Percentiles rank a stretch among this genome's conserved stretches.
phyloP scores from a whole-genome alignment of 1,140 invertebrate species.

The Hyphantria cunea region DNA sequence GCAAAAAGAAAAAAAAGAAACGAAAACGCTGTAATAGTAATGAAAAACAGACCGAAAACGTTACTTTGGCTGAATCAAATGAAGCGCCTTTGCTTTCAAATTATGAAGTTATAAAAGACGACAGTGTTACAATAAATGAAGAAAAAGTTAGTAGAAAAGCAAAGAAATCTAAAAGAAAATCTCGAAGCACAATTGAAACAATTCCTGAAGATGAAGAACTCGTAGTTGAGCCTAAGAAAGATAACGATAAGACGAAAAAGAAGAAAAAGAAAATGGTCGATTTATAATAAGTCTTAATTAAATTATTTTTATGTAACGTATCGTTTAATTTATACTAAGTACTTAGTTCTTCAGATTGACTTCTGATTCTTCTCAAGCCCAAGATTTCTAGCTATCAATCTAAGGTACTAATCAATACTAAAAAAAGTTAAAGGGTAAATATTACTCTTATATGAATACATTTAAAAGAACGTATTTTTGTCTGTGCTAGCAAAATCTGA shows the following conservation, averaged over 20 bases:
- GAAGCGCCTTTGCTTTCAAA: conserved; percentile 8
- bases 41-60: conserved; percentile 22
- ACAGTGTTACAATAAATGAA: conserved; percentile 25
- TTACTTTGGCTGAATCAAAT: conserved; percentile 15
- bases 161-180: conserved; percentile 17
- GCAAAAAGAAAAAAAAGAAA: conserved; percentile 47
- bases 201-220: conserved; percentile 14
- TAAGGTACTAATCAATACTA: too few species aligned
- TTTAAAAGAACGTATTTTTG: too few species aligned
- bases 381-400: too few species aligned
- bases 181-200: conserved; percentile 2
- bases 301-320: too few species aligned
- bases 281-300: too few species aligned
- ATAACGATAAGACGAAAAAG: conserved; percentile 32
- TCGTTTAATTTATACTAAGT: too few species aligned
- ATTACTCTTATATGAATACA: too few species aligned
- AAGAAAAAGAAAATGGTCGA: conserved; percentile 9
- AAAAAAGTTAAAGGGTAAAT: too few species aligned
- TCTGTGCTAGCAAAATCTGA: too few species aligned
- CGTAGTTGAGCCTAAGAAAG: not conserved
- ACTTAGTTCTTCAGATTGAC: too few species aligned
- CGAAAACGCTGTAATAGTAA: conserved; percentile 34
- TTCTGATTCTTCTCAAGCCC: too few species aligned
- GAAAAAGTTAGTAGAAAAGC: conserved; percentile 21
- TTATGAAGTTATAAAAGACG: not conserved